A percentile compares a stretch with the other conserved stretches of the same genome.
Conservation (phyloP, 2,113 vertebrate genomes). For the Rhadina sibilatrix region DNA sequence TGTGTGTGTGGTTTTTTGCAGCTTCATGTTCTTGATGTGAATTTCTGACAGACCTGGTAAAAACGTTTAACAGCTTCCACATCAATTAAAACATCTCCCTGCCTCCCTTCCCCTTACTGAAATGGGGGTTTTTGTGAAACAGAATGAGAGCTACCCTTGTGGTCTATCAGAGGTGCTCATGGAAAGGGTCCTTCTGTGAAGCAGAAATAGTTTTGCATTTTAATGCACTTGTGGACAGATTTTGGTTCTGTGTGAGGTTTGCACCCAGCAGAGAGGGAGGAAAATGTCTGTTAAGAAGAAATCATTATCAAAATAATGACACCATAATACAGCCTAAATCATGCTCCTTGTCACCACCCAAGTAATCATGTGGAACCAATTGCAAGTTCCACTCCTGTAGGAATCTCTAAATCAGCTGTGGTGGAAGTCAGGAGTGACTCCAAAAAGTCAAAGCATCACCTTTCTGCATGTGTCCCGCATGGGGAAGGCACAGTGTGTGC, state of each 20-base stretch:
- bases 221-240: neutral
- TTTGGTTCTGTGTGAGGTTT: neutral
- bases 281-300: neutral
- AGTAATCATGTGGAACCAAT: neutral
- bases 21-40: neutral
- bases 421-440: neutral
- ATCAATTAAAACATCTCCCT: neutral
- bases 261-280: neutral
- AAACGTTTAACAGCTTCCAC: neutral
- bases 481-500: rapidly evolving
- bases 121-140: neutral
- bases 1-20: neutral
- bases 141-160: neutral
- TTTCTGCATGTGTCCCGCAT: neutral
- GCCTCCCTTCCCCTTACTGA: rapidly evolving
- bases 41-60: neutral
- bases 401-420: neutral
- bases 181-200: neutral
- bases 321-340: neutral
- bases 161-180: neutral
- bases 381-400: neutral
- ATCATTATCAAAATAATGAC: neutral
- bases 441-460: neutral
- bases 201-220: neutral
- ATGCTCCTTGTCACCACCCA: neutral